A percentile compares a stretch with the other conserved stretches of the same genome.
Conservation (phyloP, 2,797 vertebrate species). For the Diglossa cyanea region DNA sequence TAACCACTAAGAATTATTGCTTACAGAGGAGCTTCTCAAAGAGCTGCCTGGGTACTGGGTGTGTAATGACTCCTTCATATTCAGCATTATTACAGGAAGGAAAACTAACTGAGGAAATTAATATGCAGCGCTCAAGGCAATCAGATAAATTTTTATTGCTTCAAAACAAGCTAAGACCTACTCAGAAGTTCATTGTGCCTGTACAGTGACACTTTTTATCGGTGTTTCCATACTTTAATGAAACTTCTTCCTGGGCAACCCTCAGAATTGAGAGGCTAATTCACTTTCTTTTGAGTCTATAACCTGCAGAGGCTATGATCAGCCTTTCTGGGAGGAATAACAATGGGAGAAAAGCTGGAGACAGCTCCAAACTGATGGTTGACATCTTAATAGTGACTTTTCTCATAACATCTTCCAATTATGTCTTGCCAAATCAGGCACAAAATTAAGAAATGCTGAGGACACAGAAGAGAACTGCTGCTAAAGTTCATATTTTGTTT, state of each 20-base stretch:
- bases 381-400: neutral
- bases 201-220: neutral
- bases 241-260: neutral
- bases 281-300: neutral
- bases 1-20: neutral
- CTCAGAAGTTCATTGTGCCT: neutral
- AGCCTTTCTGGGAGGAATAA: neutral
- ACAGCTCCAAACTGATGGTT: neutral
- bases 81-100: neutral
- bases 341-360: neutral
- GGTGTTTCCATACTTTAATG: neutral
- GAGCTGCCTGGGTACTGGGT: neutral
- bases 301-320: neutral
- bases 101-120: neutral
- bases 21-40: neutral
- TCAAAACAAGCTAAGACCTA: neutral
- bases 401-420: neutral
- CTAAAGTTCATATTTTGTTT: neutral
- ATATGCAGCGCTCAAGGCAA: neutral
- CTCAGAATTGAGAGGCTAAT: neutral
- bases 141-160: neutral
- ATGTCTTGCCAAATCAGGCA: neutral
- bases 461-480: neutral
- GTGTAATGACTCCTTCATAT: neutral
- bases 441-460: neutral